phyloP scores from a whole-genome alignment of 2,888 invertebrate genomes.

The Psococerastis gibbosa region DNA sequence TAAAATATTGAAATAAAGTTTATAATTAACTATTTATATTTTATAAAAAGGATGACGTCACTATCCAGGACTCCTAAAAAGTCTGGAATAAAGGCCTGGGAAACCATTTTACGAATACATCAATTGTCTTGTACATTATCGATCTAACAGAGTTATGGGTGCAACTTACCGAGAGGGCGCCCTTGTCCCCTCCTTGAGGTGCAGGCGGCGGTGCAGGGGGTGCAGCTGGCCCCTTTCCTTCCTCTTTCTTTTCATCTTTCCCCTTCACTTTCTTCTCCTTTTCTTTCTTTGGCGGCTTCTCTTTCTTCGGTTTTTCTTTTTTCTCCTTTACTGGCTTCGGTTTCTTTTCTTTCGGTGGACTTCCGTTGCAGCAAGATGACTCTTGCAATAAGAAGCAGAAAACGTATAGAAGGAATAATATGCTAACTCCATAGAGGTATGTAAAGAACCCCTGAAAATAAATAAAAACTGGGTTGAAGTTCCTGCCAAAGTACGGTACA shows the following conservation, averaged over 20 bases:
- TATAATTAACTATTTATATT: too few species aligned
- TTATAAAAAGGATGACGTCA: too few species aligned
- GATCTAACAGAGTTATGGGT: constrained; percentile 22
- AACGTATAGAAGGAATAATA: constrained; percentile 80
- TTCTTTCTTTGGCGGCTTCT: constrained; percentile 31
- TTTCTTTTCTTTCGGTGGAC: constrained; percentile 38
- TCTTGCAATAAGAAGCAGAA: constrained; percentile 89
- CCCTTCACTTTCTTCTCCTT: constrained; percentile 31
- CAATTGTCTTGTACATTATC: too few species aligned
- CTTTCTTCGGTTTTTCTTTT: constrained; percentile 37
- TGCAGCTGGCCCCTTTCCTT: constrained; percentile 28
- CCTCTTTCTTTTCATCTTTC: constrained; percentile 33
- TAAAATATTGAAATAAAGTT: too few species aligned
- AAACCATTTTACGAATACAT: too few species aligned
- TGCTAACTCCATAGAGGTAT: constrained; percentile 82
- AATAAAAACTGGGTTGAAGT: too few species aligned
- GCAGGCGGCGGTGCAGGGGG: constrained; percentile 17
- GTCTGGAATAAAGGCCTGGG: too few species aligned
- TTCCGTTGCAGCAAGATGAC: constrained; percentile 64
- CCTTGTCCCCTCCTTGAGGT: constrained; percentile 13
- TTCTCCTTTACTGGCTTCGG: constrained; percentile 50
- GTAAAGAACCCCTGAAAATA: constrained; percentile 62
- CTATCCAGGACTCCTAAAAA: too few species aligned
- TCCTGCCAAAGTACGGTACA: too few species aligned
- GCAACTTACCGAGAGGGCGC: constrained; percentile 4